phyloP scores from a whole-genome alignment of 2,888 invertebrate genomes.

The Andricus quercusramuli region DNA sequence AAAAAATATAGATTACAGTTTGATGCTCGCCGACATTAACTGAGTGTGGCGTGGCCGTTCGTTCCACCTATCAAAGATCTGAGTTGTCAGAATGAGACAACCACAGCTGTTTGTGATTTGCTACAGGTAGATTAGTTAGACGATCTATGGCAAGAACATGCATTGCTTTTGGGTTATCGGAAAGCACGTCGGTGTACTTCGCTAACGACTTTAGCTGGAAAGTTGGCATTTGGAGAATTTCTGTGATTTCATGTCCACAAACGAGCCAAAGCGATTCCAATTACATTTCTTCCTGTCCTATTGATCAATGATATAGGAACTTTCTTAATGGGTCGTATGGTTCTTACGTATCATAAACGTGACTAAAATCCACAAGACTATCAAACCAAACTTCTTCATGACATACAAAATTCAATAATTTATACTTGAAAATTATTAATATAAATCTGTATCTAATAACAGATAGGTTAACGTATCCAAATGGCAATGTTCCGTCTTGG shows the following conservation, averaged over 20 bases:
- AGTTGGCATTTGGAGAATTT: conserved; percentile 19
- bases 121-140: conserved; percentile 7
- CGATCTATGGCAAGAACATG: background rate
- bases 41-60: background rate
- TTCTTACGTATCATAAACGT: background rate
- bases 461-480: too few species aligned
- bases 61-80: background rate
- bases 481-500: too few species aligned
- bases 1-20: too few species aligned
- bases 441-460: too few species aligned
- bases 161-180: background rate
- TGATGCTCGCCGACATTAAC: background rate
- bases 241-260: background rate
- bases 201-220: conserved; percentile 13
- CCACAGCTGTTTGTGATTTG: conserved; percentile 9
- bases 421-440: too few species aligned
- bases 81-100: conserved; percentile 2
- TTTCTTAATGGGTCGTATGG: background rate
- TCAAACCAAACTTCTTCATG: background rate
- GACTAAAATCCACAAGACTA: background rate
- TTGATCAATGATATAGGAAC: background rate
- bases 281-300: background rate
- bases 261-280: background rate
- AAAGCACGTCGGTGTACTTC: background rate
- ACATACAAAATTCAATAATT: too few species aligned